phyloP scores from a whole-genome alignment of 2,888 invertebrate genomes.

The Apodemia zela region DNA sequence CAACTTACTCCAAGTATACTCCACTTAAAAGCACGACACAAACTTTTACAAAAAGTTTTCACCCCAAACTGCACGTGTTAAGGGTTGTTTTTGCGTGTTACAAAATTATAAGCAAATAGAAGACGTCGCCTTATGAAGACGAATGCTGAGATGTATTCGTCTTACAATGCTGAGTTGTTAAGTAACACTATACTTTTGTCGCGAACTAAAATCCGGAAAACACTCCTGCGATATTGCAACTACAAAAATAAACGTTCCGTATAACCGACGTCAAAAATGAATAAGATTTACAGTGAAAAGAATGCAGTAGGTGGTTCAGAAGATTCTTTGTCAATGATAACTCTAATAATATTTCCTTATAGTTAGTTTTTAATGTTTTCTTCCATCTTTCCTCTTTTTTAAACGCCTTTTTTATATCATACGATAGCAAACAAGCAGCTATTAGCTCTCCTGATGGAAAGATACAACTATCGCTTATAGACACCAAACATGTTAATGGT shows the following conservation, averaged over 20 bases:
- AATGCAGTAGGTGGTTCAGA: neutral
- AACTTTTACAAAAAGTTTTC: slow-evolving; percentile 9
- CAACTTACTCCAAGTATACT: slow-evolving; percentile 20
- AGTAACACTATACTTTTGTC: slow-evolving; percentile 20
- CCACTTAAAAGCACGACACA: slow-evolving; percentile 7
- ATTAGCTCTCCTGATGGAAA: no score
- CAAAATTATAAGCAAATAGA: slow-evolving; percentile 22
- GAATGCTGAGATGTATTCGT: slow-evolving; percentile 23
- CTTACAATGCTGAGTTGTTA: slow-evolving; percentile 20
- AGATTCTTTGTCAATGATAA: neutral
- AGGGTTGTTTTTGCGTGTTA: slow-evolving; percentile 6
- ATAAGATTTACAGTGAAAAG: neutral
- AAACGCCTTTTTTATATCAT: no score
- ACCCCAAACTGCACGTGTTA: slow-evolving; percentile 1
- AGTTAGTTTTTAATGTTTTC: no score
- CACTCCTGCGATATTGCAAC: neutral
- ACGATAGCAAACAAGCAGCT: no score
- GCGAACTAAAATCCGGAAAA: slow-evolving; percentile 10
- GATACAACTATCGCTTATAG: no score
- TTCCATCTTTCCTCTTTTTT: no score
- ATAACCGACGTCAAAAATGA: neutral
- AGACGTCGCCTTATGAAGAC: slow-evolving; percentile 31
- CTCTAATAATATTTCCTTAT: no score
- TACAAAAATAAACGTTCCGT: neutral
- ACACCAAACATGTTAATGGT: no score